Conservation (phyloP, 1,140 invertebrate species). For the Artemia franciscana region DNA sequence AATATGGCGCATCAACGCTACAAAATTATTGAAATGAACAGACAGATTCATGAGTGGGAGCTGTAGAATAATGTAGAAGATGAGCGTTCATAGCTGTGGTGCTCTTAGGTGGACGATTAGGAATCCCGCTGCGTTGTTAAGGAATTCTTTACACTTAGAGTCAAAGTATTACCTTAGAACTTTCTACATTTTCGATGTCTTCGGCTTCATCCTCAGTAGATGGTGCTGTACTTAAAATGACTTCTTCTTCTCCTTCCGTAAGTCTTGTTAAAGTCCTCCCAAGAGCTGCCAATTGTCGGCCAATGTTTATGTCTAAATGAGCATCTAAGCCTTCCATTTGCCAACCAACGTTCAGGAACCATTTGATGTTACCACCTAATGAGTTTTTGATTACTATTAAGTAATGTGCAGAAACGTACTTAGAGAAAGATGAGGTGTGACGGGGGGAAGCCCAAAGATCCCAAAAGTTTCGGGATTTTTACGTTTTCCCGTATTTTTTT, state of each 20-base stretch:
- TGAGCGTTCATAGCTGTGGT: neutral
- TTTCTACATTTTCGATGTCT: conserved; percentile 14
- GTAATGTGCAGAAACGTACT: neutral
- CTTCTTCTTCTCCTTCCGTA: conserved; percentile 48
- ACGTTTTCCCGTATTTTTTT: too few relatives aligned
- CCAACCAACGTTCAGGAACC: conserved; percentile 93
- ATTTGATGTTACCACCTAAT: conserved; percentile 81
- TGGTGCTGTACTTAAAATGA: conserved; percentile 13
- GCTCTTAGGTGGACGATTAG: neutral
- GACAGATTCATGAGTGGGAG: neutral
- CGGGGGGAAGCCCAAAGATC: conserved; percentile 1
- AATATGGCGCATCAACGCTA: too few relatives aligned
- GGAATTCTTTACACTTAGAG: neutral
- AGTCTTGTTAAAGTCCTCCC: conserved; percentile 85
- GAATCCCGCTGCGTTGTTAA: neutral
- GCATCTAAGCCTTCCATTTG: conserved; percentile 98
- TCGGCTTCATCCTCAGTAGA: conserved; percentile 27
- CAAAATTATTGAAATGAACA: neutral
- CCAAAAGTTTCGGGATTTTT: neutral
- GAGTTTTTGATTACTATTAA: conserved; percentile 2
- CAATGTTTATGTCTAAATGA: conserved; percentile 82
- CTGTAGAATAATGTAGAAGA: neutral
- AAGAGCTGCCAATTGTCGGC: conserved; percentile 75
- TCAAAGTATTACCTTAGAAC: neutral
- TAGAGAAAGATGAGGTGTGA: neutral